Base-by-base conservation (phyloP, 2,888 invertebrate genomes). In the Sinelater perroti region DNA sequence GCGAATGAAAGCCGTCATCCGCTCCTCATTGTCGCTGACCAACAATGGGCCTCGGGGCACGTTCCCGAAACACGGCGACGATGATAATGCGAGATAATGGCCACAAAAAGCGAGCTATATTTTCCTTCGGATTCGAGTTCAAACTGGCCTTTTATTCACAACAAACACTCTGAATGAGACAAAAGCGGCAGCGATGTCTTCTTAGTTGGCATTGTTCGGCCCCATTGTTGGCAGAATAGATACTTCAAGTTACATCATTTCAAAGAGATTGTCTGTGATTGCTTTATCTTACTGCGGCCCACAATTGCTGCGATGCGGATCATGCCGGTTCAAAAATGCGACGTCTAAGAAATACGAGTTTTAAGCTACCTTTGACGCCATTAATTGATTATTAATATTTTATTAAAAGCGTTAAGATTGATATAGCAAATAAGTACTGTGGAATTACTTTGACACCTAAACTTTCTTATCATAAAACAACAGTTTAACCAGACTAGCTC, bases 241-340 rank as follows among this genome's bases (percentile, higher is more conserved):
- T 76, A 76, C 77, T 77, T 77, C 76, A 78, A 77, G 76, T 78
- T 77, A 77, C 78, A 78, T 77, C 77, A 76, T 77, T 75, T 75
- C 76, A 70, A 75, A 77, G 75, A 76, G 76, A 76, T 76, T 65
- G 74, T 74, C 72, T 71, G 70, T 71, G 76, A 76, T 76, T 76
- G 76, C 75, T 75, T 77, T 76, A 76, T 76, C 75, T 75, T 70
- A 69, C 67, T 71, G 61, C 54, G 67, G 56, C 47, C 60, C 58
- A 56, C 61, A 58, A 63, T 61, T 50, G 46, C 40, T 36, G 49
- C 17, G 50, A 46, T 56, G 60, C 61, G 61, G 63, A 61, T 58
- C 45, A 36, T 20, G 14, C 24, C 40, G 40, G 40, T 40, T 40
- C 13, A 16, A 40, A 40, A 24, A 40, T 10, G 38, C 10, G 17